Conservation (phyloP, 2,113 vertebrate genomes). For the Hyla sarda region DNA sequence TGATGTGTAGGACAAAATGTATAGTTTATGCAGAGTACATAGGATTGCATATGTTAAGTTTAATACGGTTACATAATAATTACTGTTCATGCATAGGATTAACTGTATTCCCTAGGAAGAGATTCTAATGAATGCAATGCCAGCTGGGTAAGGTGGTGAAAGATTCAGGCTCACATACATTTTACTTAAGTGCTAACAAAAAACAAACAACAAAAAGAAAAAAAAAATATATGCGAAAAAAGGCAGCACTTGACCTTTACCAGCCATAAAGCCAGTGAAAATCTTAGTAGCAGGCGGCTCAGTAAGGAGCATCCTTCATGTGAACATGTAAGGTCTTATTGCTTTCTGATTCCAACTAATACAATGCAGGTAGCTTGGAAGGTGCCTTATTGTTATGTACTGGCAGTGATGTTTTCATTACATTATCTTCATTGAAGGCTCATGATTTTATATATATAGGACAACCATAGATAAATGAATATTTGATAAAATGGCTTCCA, state of each 20-base stretch:
- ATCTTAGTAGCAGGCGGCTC: constrained; percentile 4
- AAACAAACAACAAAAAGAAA: neutral
- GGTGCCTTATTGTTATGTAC: constrained; percentile 20
- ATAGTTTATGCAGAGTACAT: neutral
- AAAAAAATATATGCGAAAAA: neutral
- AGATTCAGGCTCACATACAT: neutral
- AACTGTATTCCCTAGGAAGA: neutral
- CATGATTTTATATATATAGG: neutral
- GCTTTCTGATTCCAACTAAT: neutral
- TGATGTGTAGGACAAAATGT: too few species aligned
- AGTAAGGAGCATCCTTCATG: neutral
- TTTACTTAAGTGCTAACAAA: neutral
- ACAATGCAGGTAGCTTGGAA: constrained; percentile 4
- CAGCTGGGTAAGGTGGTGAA: neutral
- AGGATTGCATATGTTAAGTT: neutral
- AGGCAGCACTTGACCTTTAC: constrained; percentile 10
- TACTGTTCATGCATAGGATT: neutral
- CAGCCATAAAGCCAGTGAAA: neutral
- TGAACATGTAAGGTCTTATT: neutral
- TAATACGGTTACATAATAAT: neutral
- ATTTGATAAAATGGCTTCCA: neutral
- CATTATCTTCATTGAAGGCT: constrained; percentile 5
- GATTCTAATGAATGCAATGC: neutral
- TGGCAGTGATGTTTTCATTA: neutral
- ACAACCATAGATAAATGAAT: neutral